Evolutionary conservation across 2,113 vertebrate species (phyloP).

Genomic region (Erythrocercus mccallii): DNA sequence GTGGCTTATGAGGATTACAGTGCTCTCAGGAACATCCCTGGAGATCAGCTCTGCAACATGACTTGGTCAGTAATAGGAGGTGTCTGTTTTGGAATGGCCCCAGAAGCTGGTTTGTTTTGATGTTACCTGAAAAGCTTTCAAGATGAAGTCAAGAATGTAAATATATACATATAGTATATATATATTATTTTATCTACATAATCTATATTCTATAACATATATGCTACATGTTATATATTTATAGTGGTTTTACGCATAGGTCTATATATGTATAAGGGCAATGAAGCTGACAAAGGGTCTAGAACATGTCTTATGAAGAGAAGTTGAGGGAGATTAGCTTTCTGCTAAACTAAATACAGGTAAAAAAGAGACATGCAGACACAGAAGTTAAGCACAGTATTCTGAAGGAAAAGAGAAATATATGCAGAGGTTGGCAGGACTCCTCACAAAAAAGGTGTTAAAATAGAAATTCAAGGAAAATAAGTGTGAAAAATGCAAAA

Average conservation of each 20-base stretch:
- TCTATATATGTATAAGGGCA: background rate
- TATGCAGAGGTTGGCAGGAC: background rate
- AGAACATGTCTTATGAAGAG: background rate
- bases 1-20: conserved; percentile 74
- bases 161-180: background rate
- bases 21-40: conserved; percentile 78
- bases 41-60: conserved; percentile 73
- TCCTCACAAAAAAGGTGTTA: background rate
- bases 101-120: background rate
- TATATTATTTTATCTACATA: background rate
- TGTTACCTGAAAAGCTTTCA: background rate
- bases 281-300: background rate
- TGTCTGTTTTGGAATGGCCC: background rate
- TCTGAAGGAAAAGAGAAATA: background rate
- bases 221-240: background rate
- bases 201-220: background rate
- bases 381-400: background rate
- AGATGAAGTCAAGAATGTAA: background rate
- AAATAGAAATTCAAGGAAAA: background rate
- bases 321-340: background rate
- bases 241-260: background rate
- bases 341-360: background rate
- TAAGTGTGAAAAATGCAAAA: background rate
- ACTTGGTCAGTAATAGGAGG: background rate
- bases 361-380: background rate